Evolutionary conservation across 2,797 vertebrate species (phyloP).

Genomic region (Sebastiscus albofasciatus): DNA sequence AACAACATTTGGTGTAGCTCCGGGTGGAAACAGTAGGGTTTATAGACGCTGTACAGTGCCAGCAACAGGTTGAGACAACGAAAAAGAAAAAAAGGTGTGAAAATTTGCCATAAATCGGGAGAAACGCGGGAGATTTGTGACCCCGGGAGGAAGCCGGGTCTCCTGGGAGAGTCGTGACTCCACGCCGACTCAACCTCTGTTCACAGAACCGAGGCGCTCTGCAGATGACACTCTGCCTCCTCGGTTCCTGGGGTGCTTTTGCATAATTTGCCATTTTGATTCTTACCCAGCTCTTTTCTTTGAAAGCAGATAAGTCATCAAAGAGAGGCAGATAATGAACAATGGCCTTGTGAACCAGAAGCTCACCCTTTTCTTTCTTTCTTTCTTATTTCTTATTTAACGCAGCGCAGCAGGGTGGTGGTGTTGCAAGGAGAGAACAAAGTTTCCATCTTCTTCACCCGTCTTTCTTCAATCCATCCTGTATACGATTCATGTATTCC

Average conservation of each 20-base stretch:
- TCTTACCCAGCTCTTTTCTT: constrained; percentile 22
- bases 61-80: too few species aligned
- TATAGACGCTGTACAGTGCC: too few species aligned
- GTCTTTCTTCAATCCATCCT: background rate
- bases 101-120: too few species aligned
- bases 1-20: too few species aligned
- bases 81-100: too few species aligned
- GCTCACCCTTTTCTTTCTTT: constrained; percentile 25
- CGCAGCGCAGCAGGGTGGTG: constrained; percentile 13
- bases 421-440: constrained; percentile 8
- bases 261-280: constrained; percentile 37
- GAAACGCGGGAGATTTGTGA: too few species aligned
- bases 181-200: background rate
- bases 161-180: too few species aligned
- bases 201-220: background rate
- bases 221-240: constrained; percentile 4
- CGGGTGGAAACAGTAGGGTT: too few species aligned
- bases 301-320: constrained; percentile 48
- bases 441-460: background rate
- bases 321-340: constrained; percentile 54
- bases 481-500: background rate
- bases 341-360: constrained; percentile 35
- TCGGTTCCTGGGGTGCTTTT: constrained; percentile 11
- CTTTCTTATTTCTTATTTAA: constrained; percentile 45
- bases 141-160: too few species aligned